Percentiles rank a stretch among this genome's conserved stretches.
These are phyloP conservation scores for Trinorchestia longiramus DNA, from an alignment of 1,140 invertebrate species.

Conservation along the genomic window DNA sequence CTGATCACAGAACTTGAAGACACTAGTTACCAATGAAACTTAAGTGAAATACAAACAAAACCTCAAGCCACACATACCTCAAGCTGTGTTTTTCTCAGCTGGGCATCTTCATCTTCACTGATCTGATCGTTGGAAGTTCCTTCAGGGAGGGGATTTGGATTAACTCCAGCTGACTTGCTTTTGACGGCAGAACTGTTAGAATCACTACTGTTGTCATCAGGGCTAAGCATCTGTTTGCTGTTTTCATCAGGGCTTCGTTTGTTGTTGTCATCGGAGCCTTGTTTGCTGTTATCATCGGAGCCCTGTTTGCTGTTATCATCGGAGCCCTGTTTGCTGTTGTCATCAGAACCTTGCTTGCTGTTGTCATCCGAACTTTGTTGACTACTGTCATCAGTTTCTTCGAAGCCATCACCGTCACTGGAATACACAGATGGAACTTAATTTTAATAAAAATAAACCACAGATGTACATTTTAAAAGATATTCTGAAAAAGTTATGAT, in stretches of 20 bases:
- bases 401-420: neutral
- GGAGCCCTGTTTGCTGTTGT: slow-evolving; percentile 61
- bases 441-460: neutral
- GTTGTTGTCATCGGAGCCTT: neutral
- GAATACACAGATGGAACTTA: neutral
- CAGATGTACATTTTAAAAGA: too few species aligned
- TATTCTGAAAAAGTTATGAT: neutral
- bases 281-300: slow-evolving; percentile 62
- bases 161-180: neutral
- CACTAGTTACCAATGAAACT: neutral
- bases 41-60: neutral
- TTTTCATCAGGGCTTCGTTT: slow-evolving; percentile 47
- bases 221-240: slow-evolving; percentile 59
- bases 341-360: slow-evolving; percentile 72
- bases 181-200: slow-evolving; percentile 40
- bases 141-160: neutral
- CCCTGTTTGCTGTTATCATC: neutral
- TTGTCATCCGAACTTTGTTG: slow-evolving; percentile 71
- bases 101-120: neutral
- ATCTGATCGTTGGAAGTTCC: neutral
- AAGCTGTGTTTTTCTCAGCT: slow-evolving; percentile 19
- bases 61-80: neutral
- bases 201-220: slow-evolving; percentile 33
- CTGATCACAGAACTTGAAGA: neutral
- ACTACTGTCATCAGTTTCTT: slow-evolving; percentile 19